phyloP scores from a whole-genome alignment of 2,113 vertebrate genomes.

The Nothobranchius furzeri region DNA sequence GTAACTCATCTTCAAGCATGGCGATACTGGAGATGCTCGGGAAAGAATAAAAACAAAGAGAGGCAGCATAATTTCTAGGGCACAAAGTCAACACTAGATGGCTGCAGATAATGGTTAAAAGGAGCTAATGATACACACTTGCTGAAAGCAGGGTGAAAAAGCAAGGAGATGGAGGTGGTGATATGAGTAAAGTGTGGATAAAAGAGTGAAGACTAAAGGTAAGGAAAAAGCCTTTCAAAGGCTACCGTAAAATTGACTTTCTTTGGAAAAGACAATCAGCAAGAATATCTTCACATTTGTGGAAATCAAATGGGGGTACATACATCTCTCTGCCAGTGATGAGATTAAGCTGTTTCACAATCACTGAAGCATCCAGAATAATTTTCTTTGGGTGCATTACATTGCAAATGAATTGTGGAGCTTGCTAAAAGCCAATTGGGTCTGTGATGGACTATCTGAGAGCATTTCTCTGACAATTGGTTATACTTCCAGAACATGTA shows the following conservation, averaged over 20 bases:
- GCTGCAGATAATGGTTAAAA: conserved; percentile 84
- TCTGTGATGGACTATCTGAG: conserved; percentile 81
- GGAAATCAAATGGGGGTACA: conserved; percentile 2
- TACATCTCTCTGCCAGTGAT: conserved; percentile 66
- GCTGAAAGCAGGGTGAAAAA: conserved; percentile 45
- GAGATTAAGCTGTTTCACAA: conserved; percentile 80
- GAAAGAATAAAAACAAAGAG: conserved; percentile 44
- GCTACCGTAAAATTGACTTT: neutral
- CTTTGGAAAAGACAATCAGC: neutral
- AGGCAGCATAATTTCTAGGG: conserved; percentile 69
- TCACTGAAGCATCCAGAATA: conserved; percentile 77
- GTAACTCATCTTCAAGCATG: conserved; percentile 4
- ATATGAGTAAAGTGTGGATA: neutral
- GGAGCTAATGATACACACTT: conserved; percentile 71
- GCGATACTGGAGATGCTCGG: conserved; percentile 4
- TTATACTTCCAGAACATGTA: conserved; percentile 85
- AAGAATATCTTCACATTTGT: too few species aligned
- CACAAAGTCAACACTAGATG: conserved; percentile 84
- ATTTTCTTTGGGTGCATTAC: conserved; percentile 79
- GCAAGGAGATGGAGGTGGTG: conserved; percentile 3
- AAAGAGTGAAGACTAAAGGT: neutral
- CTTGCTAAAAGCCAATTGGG: conserved; percentile 77
- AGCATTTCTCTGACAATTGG: conserved; percentile 77
- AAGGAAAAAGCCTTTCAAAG: neutral
- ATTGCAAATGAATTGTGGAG: conserved; percentile 81